Conservation (phyloP, 1,140 invertebrate species). For the Heterodera schachtii region DNA sequence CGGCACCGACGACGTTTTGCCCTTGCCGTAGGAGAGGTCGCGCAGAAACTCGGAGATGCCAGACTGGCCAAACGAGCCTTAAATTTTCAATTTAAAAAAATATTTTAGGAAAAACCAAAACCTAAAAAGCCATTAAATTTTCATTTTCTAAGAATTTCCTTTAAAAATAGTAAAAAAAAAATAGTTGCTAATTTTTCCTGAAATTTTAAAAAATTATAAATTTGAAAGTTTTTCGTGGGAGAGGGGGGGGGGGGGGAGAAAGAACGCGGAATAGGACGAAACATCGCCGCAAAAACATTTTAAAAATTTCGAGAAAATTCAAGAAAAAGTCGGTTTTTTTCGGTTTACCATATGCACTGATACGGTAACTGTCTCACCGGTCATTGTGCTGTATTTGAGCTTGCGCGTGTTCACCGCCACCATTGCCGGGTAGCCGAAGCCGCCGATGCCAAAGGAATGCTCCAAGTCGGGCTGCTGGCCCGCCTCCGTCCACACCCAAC, state of each 20-base stretch:
- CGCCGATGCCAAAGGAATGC: conserved; percentile 85
- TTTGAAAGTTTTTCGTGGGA: no score
- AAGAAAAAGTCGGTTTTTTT: no score
- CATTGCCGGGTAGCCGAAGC: conserved; percentile 80
- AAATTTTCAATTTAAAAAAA: neutral
- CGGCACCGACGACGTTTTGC: conserved; percentile 79
- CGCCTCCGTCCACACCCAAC: conserved; percentile 93
- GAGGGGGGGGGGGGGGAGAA: no score
- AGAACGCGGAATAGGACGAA: no score
- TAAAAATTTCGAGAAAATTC: no score
- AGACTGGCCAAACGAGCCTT: conserved; percentile 83
- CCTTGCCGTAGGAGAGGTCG: conserved; percentile 91
- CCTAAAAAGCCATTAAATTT: no score
- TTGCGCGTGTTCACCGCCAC: conserved; percentile 94
- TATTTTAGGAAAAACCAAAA: neutral
- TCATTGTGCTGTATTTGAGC: conserved; percentile 89
- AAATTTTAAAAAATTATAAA: no score
- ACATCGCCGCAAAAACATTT: no score
- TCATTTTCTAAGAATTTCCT: no score
- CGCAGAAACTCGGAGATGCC: conserved; percentile 94
- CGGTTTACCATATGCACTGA: no score
- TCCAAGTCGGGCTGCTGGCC: conserved; percentile 82
- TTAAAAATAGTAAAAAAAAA: no score
- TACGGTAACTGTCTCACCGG: conserved; percentile 67
- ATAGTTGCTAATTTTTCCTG: no score